These are phyloP conservation scores for Ophthalmolycus amberensis DNA, from an alignment of 2,113 vertebrate species.

Conservation along the genomic window DNA sequence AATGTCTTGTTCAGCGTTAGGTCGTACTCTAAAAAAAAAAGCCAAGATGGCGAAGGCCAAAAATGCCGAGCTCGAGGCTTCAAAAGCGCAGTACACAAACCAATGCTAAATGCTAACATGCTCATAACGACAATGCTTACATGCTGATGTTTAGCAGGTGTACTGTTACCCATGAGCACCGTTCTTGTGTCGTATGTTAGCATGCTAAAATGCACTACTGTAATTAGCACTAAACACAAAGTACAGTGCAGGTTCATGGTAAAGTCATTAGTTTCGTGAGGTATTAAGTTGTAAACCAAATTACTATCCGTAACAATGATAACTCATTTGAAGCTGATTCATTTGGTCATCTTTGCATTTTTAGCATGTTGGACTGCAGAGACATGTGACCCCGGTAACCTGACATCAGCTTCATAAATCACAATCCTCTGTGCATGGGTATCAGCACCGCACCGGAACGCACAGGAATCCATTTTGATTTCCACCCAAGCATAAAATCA, in stretches of 20 bases:
- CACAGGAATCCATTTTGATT: constrained; percentile 61
- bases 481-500: constrained; percentile 56
- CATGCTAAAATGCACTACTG: neutral
- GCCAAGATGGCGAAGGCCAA: neutral
- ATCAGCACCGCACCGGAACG: constrained; percentile 18
- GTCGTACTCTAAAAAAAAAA: neutral
- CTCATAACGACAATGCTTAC: neutral
- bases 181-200: neutral
- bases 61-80: neutral
- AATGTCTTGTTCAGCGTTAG: no score
- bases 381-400: constrained; percentile 17
- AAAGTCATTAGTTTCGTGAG: neutral
- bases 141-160: neutral
- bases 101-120: neutral
- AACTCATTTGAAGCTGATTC: no score
- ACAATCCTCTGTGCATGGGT: constrained; percentile 19
- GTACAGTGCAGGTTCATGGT: neutral
- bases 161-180: neutral
- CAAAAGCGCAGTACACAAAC: neutral
- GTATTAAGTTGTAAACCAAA: neutral
- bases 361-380: neutral
- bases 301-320: neutral
- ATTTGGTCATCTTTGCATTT: no score
- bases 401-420: constrained; percentile 44
- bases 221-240: neutral